Evolutionary conservation across 2,797 vertebrate species (phyloP).

Genomic region (Rhabdomys pumilio): DNA sequence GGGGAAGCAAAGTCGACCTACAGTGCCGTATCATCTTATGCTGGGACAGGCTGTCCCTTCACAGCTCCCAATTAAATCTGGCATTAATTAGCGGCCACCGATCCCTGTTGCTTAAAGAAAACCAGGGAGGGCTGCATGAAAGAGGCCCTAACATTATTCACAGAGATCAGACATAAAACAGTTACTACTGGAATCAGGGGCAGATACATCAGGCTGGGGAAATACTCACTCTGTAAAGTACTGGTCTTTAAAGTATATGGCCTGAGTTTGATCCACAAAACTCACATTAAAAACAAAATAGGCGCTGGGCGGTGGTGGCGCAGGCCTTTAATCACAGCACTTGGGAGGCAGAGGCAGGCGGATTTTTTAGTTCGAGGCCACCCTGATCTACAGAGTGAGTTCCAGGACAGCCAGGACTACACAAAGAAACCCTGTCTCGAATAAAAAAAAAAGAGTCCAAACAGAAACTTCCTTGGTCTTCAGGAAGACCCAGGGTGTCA

Average conservation of each 20-base stretch:
- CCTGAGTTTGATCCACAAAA: not conserved
- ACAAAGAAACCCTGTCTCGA: no score
- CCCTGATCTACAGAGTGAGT: no score
- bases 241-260: not conserved
- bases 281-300: slow-evolving; percentile 12
- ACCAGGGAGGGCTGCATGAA: not conserved
- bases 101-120: slow-evolving; percentile 67
- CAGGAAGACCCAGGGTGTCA: not conserved
- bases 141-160: slow-evolving; percentile 41
- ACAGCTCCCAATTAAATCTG: slow-evolving; percentile 74
- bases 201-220: slow-evolving; percentile 5
- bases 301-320: no score
- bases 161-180: slow-evolving; percentile 44
- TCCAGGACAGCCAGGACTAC: no score
- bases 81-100: slow-evolving; percentile 68
- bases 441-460: not conserved
- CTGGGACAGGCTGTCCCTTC: slow-evolving; percentile 77
- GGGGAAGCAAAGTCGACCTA: slow-evolving; percentile 59
- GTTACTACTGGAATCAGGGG: slow-evolving; percentile 36
- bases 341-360: no score
- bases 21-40: slow-evolving; percentile 73
- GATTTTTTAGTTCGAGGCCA: no score
- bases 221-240: not conserved
- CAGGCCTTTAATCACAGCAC: no score
- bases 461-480: not conserved